Evolutionary conservation across 2,888 invertebrate species (phyloP), one percentile per base, ranked within the genome.

Genomic region (Bugulina stolonifera): DNA sequence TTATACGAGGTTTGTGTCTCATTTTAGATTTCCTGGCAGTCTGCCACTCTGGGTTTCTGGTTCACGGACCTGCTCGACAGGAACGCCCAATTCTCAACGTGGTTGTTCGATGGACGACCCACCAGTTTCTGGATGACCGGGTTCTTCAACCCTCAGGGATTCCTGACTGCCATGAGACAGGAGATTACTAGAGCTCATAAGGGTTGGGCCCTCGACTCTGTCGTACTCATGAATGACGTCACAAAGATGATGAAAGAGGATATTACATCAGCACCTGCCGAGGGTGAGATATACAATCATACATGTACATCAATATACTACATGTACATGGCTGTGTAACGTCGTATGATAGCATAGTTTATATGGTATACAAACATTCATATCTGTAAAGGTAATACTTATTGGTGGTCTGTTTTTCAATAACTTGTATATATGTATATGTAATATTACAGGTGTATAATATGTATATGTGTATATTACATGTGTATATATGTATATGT

Each of bases 1-100:
- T n/a, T n/a, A n/a, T n/a, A n/a, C n/a, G n/a, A n/a, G n/a, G n/a
- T 43, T 43, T 5, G 43, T 43, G 5, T 43, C 18, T 43, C 43
- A 5, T 27, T 75, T 1, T 81, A 93, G 93, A 91, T 96, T 71
- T 97, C 96, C 0, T 97, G 97, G 97, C 94, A 95, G 85, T 96
- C 95, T 0, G 93, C 95, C 1, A 96, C 97, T 0, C 88, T 97
- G 32, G 97, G 97, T n/a, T 97, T 97, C 86, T 97, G 97, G 97
- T 97, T 95, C 82, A 97, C 96, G 0, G 97, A 97, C 84, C 87
- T 97, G 35, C 83, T 97, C 75, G 96, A 97, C 84, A 88, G 96
- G 73, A 94, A 96, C 82, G 87, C 88, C 69, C 96, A 96, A 84
- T 95, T 95, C 83, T 87, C 91, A 74, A 88, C 88, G 35, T 96